Evolutionary conservation across 2,888 invertebrate genomes (phyloP).

Genomic region (Steinernema carpocapsae): DNA sequence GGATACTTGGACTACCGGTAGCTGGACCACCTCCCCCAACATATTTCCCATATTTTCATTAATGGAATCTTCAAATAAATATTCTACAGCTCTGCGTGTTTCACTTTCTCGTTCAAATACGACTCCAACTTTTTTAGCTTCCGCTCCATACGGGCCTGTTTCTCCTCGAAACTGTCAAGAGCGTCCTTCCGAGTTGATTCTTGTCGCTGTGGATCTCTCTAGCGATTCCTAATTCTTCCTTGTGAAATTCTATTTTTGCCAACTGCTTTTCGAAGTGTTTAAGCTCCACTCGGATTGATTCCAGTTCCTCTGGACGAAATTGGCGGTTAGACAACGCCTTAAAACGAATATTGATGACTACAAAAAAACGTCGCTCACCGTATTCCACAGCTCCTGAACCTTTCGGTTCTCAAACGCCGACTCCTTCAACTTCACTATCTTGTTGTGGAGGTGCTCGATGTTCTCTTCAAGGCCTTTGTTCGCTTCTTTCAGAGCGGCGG

Average conservation of each 20-base stretch:
- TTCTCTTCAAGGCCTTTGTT: constrained; percentile 43
- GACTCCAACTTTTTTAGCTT: constrained; percentile 60
- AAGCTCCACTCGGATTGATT: constrained; percentile 51
- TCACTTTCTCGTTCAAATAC: constrained; percentile 56
- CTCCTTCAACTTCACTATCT: constrained; percentile 41
- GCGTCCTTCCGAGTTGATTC: constrained; percentile 41
- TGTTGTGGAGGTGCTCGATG: constrained; percentile 36
- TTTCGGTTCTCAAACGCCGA: constrained; percentile 57
- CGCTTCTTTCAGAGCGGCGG: constrained; percentile 35
- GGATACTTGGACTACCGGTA: no score
- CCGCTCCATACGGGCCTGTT: constrained; percentile 53
- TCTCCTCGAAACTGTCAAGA: constrained; percentile 49
- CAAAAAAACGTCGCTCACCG: no score
- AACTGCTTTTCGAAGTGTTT: constrained; percentile 59
- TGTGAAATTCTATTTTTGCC: constrained; percentile 55
- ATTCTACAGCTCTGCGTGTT: constrained; percentile 48
- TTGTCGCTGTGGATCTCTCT: constrained; percentile 6
- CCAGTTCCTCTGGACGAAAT: constrained; percentile 42
- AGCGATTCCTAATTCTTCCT: constrained; percentile 42
- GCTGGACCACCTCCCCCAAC: no score
- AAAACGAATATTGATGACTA: no score
- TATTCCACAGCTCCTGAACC: constrained; percentile 59
- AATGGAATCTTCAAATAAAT: no score
- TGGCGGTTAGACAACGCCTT: constrained; percentile 36
- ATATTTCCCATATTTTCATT: no score